Conservation (phyloP, 2,797 vertebrate genomes). For the Protosalanx chinensis region DNA sequence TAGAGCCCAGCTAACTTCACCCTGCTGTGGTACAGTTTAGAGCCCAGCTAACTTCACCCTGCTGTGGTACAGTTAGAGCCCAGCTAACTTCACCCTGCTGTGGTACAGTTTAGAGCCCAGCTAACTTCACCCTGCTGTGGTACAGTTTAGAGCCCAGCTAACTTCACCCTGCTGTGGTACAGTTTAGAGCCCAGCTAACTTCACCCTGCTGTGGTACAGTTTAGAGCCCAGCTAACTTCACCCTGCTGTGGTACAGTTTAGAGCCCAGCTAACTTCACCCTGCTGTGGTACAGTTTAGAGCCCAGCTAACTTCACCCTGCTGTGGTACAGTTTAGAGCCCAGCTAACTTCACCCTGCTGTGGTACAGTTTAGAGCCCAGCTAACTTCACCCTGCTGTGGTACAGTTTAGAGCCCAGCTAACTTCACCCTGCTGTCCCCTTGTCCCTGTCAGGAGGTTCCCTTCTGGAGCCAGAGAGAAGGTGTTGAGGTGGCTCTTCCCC, state of each 20-base stretch:
- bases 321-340: slow-evolving; percentile 44
- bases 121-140: no score
- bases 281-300: slow-evolving; percentile 28
- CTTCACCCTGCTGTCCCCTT: no score
- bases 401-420: no score
- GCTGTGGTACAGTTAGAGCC: neutral
- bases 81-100: no score
- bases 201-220: neutral
- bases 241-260: slow-evolving; percentile 8
- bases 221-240: no score
- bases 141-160: no score
- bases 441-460: slow-evolving; percentile 63
- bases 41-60: slow-evolving; percentile 73
- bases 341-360: slow-evolving; percentile 68
- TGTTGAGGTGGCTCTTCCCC: slow-evolving; percentile 74
- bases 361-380: neutral
- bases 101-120: no score
- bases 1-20: slow-evolving; percentile 74
- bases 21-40: slow-evolving; percentile 11
- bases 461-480: slow-evolving; percentile 66
- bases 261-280: slow-evolving; percentile 73
- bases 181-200: no score
- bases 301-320: slow-evolving; percentile 71
- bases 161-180: neutral
- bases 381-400: no score